phyloP scores from a whole-genome alignment of 2,113 vertebrate species.

The Motacilla alba region DNA sequence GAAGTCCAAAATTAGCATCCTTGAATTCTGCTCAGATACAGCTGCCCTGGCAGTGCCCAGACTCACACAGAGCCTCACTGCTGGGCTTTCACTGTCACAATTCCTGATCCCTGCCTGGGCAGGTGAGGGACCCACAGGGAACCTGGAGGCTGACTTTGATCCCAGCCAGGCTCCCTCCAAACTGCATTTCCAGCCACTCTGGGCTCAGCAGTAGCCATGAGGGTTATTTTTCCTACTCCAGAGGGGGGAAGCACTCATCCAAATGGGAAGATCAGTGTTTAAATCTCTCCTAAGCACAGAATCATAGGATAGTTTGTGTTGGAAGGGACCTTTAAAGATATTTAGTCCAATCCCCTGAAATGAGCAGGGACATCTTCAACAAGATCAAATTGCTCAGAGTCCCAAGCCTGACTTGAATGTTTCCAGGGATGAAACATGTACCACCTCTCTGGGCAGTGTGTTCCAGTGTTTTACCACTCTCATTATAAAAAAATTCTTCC shows the following conservation, averaged over 20 bases:
- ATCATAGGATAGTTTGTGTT: background rate
- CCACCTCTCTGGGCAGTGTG: background rate
- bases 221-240: background rate
- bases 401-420: background rate
- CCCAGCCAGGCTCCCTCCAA: background rate
- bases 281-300: background rate
- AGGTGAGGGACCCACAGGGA: background rate
- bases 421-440: background rate
- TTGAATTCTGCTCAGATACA: background rate
- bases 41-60: background rate
- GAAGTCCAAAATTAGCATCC: slow-evolving; percentile 3
- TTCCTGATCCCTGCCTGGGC: background rate
- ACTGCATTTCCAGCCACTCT: background rate
- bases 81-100: background rate
- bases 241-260: background rate
- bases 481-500: background rate
- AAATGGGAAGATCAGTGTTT: background rate
- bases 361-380: background rate
- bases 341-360: background rate
- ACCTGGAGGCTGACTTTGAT: background rate
- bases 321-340: background rate
- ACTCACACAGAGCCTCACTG: background rate
- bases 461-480: background rate
- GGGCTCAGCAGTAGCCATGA: background rate
- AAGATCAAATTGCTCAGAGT: background rate